These are phyloP conservation scores for Montipora capitata DNA, from an alignment of 92 coral and sea anemone species.

Conservation along the genomic window DNA sequence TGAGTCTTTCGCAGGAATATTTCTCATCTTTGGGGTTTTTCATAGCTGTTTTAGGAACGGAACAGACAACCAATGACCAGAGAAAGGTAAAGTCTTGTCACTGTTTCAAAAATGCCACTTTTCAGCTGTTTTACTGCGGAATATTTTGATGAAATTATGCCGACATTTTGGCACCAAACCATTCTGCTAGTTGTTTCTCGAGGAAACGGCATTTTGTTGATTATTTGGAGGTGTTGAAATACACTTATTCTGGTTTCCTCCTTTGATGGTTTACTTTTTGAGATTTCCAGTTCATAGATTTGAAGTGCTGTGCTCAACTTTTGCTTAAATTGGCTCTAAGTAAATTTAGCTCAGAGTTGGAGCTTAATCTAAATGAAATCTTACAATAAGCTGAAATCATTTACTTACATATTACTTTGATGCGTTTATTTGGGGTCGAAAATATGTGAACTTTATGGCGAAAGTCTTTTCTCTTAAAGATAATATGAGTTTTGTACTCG, in stretches of 20 bases:
- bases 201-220: neutral
- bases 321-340: no score
- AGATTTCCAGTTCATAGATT: neutral
- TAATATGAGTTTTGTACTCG: no score
- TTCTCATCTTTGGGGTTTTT: neutral
- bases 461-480: neutral
- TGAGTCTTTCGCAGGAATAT: neutral
- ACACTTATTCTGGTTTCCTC: neutral
- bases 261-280: no score
- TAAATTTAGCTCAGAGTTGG: no score
- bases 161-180: conserved; percentile 20
- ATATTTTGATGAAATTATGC: neutral
- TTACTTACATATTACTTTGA: neutral
- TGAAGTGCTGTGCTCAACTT: neutral
- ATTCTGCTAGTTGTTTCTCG: neutral
- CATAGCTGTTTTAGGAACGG: neutral
- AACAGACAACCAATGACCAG: neutral
- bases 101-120: neutral
- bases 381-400: no score
- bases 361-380: no score
- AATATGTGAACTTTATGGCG: neutral
- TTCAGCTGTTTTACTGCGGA: neutral
- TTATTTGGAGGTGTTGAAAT: neutral
- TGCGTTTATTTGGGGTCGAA: neutral
- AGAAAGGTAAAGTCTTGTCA: conserved; percentile 19